Conservation (phyloP, 2,113 vertebrate species). For the Trachemys scripta region DNA sequence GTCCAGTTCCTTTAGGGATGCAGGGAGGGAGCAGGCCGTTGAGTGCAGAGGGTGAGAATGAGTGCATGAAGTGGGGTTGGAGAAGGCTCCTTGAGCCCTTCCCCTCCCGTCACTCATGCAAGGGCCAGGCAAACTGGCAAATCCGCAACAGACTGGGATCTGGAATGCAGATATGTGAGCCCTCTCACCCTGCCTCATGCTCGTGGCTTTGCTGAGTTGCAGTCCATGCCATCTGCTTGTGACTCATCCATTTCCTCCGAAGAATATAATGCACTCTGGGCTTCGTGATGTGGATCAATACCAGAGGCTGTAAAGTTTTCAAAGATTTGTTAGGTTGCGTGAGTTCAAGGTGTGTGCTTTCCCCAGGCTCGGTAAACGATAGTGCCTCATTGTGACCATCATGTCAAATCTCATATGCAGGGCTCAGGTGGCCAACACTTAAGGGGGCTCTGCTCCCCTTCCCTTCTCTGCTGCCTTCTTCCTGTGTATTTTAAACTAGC, state of each 20-base stretch:
- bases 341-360: background rate
- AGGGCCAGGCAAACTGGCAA: no score
- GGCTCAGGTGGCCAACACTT: background rate
- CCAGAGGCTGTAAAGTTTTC: background rate
- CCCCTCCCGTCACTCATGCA: no score
- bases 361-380: rapidly evolving
- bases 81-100: no score
- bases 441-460: rapidly evolving
- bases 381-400: rapidly evolving
- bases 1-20: no score
- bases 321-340: rapidly evolving
- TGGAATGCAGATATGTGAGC: rapidly evolving
- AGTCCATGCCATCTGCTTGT: rapidly evolving
- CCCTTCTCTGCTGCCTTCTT: background rate
- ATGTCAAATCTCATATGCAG: rapidly evolving
- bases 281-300: rapidly evolving
- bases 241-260: background rate
- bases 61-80: no score
- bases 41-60: no score
- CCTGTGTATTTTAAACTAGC: background rate
- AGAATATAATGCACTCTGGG: background rate
- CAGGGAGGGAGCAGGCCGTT: no score
- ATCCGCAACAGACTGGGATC: background rate
- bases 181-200: rapidly evolving
- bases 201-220: background rate